A percentile compares a stretch with the other conserved stretches of the same genome.
Evolutionary conservation across 2,113 vertebrate genomes (phyloP).

Genomic region (Notothenia coriiceps): DNA sequence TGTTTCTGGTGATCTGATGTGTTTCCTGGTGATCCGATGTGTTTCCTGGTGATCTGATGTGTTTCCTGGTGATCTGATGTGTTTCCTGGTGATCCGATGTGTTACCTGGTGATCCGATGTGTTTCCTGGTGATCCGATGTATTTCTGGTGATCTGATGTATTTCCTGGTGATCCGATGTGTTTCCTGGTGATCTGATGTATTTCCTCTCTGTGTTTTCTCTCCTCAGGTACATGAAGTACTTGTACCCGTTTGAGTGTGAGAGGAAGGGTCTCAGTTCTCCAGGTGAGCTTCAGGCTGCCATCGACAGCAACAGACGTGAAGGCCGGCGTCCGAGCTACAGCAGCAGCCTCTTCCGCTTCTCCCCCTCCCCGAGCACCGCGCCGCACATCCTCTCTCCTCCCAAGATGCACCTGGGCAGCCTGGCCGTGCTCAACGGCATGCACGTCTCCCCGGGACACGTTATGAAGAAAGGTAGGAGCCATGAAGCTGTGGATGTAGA

Average conservation of each 20-base stretch:
- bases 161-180: no score
- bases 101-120: no score
- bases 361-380: constrained; percentile 85
- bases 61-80: no score
- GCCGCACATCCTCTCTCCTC: constrained; percentile 84
- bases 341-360: constrained; percentile 93
- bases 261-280: constrained; percentile 95
- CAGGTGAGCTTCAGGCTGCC: constrained; percentile 94
- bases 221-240: constrained; percentile 92
- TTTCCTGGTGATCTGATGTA: not conserved
- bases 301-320: constrained; percentile 97
- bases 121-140: no score
- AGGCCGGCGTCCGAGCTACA: constrained; percentile 95
- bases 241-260: constrained; percentile 97
- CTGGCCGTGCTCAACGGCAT: constrained; percentile 86
- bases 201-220: constrained; percentile 14
- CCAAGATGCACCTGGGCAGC: constrained; percentile 93
- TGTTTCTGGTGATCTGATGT: no score
- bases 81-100: no score
- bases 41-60: no score
- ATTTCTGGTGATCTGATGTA: no score
- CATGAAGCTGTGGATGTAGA: no score
- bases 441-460: constrained; percentile 83
- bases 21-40: no score
- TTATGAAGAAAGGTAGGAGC: constrained; percentile 90